Evolutionary conservation across 1,140 invertebrate genomes (phyloP), one percentile per base, ranked within the genome.

Genomic region (Sarcophaga peregrina): DNA sequence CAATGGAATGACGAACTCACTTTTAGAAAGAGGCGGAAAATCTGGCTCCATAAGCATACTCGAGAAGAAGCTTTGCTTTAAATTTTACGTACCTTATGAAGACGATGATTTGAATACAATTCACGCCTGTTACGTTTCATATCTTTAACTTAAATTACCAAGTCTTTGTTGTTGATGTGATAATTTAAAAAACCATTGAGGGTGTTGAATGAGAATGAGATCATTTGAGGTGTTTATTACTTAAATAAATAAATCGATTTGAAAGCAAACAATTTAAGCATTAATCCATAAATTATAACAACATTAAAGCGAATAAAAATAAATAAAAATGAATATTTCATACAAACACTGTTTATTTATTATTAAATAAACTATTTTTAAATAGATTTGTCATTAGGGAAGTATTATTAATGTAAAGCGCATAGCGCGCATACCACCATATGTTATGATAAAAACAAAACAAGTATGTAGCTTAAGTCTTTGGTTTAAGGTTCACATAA

Each of bases 321-420:
- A n/a, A n/a, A n/a, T n/a, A n/a, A n/a, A n/a, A n/a, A 1, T 52
- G n/a, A 58, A n/a, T 58, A 58, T 68, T 68, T 20, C 6, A 25
- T 20, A 68, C 20, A 20, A 58, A 75, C 45, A 75, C n/a, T 37
- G 25, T 37, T 37, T 37, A 76, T 76, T 50, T 50, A 50, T 52
- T 25, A 20, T 9, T 20, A 52, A 78, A 78, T 78, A 78, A 78
- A 50, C 48, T 78, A 78, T 78, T 78, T 78, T 78, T 78, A 78
- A 78, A 78, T 10, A 78, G 75, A 78, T 78, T 52, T 78, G 75
- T 78, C 75, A 78, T 78, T 78, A 25, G 8, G 46, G n/a, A 78
- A 52, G 48, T 47, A 17, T 50, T 78, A 7, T 20, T 17, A 25
- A 72, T 72, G 17, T 68, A 76, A 76, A 25, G 75, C 46, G 37